Evolutionary conservation across 1,140 invertebrate genomes (phyloP), one percentile per base, ranked within the genome.

Genomic region (Yoshiicerus persimilis): DNA sequence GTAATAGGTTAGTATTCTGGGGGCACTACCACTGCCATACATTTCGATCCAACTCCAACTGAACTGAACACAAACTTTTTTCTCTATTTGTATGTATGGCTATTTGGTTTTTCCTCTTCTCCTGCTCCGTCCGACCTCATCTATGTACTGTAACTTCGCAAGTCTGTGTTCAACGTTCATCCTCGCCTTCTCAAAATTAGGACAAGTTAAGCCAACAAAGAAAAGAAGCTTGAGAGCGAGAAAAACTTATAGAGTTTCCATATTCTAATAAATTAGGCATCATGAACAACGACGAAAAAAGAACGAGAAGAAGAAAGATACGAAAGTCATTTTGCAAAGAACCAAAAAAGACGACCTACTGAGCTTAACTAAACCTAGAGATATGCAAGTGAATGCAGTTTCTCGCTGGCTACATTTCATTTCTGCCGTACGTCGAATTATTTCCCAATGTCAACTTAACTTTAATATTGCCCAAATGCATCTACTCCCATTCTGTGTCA

Each of bases 211-310:
- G 75, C 75, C 75, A 80, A 32, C 75, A 80, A 36, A 80, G 75
- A 38, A 80, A 80, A 80, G 75, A 80, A 34, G 32, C 16, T 80
- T 80, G 75, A 80, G 20, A 32, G 75, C 34, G 75, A 80, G 75
- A 80, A 38, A 70, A 80, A 80, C 75, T 38, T 77, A 36, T 23
- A 23, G 32, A 80, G 75, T 80, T 80, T 38, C 75, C 75, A 80
- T 80, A 80, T 80, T 80, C 75, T 80, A 36, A 80, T 80, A 80
- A 80, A 80, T 80, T 80, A 80, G 75, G 38, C 75, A 80, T 80
- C 30, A 80, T 80, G 75, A 80, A 80, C 75, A 34, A 80, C n/a
- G n/a, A 34, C 13, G 27, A 80, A 80, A n/a, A n/a, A 80, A 20
- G 32, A 80, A 80, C 38, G 75, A 36, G 34, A 16, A 34, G 70